Conservation (phyloP, 2,113 vertebrate genomes). For the Gopherus flavomarginatus region DNA sequence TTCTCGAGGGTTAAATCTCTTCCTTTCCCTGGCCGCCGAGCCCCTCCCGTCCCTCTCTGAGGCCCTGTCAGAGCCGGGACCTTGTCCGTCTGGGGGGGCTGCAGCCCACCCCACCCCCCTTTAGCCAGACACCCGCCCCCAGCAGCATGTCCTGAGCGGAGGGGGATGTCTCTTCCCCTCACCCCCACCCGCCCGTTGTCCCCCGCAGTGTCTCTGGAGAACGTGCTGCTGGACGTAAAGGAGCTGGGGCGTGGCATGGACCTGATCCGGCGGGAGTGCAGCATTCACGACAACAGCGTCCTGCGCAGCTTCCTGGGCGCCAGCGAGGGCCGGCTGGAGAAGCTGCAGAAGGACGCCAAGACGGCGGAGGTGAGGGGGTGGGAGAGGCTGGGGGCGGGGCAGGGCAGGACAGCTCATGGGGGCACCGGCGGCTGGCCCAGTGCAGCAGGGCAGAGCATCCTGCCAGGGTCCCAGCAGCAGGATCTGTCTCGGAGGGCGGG, state of each 20-base stretch:
- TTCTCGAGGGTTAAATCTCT: not conserved
- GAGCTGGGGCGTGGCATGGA: conserved; percentile 97
- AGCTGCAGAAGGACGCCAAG: conserved; percentile 91
- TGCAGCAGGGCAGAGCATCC: too few species aligned
- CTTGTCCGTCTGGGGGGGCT: not conserved
- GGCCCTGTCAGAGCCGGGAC: not conserved
- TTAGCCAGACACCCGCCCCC: too few species aligned
- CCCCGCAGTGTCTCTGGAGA: conserved; percentile 92
- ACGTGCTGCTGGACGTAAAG: conserved; percentile 93
- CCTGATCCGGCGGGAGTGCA: conserved; percentile 90
- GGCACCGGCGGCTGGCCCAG: too few species aligned
- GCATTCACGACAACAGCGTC: conserved; percentile 89
- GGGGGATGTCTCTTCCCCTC: not conserved
- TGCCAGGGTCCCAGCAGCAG: too few species aligned
- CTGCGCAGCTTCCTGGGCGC: conserved; percentile 89
- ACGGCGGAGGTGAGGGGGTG: conserved; percentile 85
- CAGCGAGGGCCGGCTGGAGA: conserved; percentile 90
- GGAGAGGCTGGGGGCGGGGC: not conserved
- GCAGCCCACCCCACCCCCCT: not conserved
- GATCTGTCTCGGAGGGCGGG: too few species aligned
- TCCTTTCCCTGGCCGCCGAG: too few species aligned
- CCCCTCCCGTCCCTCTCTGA: too few species aligned
- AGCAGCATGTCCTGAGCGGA: not conserved
- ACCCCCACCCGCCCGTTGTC: not conserved
- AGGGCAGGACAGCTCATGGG: too few species aligned